These are phyloP conservation scores for Chrysocyon brachyurus DNA, from an alignment of 2,797 vertebrate species.

Conservation along the genomic window DNA sequence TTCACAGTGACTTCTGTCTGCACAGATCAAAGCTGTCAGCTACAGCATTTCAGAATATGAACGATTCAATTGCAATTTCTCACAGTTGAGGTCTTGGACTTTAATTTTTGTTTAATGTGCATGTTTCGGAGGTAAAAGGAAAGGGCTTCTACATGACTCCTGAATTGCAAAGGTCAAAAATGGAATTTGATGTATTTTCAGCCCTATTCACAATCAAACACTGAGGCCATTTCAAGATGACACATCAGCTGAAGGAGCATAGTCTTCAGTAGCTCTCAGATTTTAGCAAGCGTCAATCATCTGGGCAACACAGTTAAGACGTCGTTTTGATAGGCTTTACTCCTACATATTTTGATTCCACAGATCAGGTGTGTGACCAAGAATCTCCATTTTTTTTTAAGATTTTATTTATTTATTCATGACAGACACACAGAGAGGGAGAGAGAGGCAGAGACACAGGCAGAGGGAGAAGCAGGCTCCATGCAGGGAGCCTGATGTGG, in stretches of 20 bases:
- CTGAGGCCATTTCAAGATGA: not conserved
- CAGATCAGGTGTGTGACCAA: not conserved
- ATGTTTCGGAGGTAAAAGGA: not conserved
- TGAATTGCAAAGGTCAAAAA: conserved; percentile 19
- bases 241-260: not conserved
- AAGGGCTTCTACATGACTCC: not conserved
- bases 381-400: not conserved
- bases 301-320: not conserved
- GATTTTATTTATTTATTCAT: no score
- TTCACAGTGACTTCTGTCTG: not conserved
- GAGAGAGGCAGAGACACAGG: no score
- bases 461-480: no score
- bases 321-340: not conserved
- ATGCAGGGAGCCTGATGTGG: no score
- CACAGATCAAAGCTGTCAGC: not conserved
- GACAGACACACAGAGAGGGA: no score
- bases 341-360: not conserved
- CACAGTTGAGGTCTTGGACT: not conserved
- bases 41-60: not conserved
- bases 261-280: not conserved
- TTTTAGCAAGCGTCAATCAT: not conserved
- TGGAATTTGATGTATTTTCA: not conserved
- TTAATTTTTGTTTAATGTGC: not conserved
- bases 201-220: not conserved
- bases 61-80: not conserved